Base-by-base conservation (phyloP, 2,888 invertebrate species). In the Acholoe squamosa region DNA sequence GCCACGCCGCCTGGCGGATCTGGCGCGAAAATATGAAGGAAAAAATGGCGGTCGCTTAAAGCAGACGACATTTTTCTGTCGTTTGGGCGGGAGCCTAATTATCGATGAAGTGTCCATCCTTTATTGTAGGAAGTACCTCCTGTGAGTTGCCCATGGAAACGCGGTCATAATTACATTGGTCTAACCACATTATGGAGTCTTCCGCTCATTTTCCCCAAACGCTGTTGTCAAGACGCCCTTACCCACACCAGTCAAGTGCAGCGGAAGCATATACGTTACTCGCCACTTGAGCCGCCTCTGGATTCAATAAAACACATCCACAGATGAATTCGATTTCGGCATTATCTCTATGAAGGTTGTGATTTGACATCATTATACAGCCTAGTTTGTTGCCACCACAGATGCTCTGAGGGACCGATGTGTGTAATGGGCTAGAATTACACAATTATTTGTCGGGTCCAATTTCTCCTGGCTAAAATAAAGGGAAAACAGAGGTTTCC, bases 51-150 rank as follows among this genome's bases (percentile, higher is more conserved):
- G 33, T 10, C 43, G 28, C 71, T 71, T 71, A 33, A 84, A 52
- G 56, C 86, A 86, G 52, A 86, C 54, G 86, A 86, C 86, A 54
- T 86, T 86, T 86, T 14, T 14, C 25, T 54, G 86, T 86, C 86
- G 52, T 86, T 86, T 86, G 7, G 31, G 52, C 52, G 86, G 86
- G 52, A 54, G 52, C 86, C 86, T 86, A 86, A 86, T 86, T 56
- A 54, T 56, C 52, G 54, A 86, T 86, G 86, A 86, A 86, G 86
- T 86, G 86, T 86, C 86, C 86, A 86, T 86, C 86, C 86, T 54
- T 86, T 86, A 86, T 86, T 56, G 54, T 28, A n/a, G 86, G 86
- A 86, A 86, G 86, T 86, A 56, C 54, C 86, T 86, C 56, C 86
- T 19, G 86, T 31, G 52, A 52, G 86, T 86, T 86, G 86, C 86